Conservation (phyloP, 1,140 invertebrate species). For the Holcopasites calliopsidis region DNA sequence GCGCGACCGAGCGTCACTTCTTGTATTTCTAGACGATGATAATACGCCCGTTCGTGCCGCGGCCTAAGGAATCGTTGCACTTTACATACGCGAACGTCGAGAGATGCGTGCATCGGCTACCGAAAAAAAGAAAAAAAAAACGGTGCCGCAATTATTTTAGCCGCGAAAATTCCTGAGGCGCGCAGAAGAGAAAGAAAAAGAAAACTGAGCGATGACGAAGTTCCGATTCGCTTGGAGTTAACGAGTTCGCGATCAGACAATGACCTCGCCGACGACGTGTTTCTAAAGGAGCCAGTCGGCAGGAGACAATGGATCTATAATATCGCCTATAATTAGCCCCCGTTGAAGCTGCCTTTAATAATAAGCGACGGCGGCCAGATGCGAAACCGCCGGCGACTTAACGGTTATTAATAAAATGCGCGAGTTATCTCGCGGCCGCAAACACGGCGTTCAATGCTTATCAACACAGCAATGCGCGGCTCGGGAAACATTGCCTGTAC, state of each 20-base stretch:
- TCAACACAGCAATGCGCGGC: constrained; percentile 50
- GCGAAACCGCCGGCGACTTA: constrained; percentile 49
- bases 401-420: constrained; percentile 63
- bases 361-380: constrained; percentile 56
- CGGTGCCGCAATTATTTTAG: too few relatives aligned
- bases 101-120: too few relatives aligned
- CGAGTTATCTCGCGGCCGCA: constrained; percentile 50
- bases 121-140: too few relatives aligned
- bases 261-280: constrained; percentile 52
- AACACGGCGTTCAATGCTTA: constrained; percentile 45
- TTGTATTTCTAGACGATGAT: not conserved
- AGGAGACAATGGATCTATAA: constrained; percentile 61
- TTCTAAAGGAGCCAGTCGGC: constrained; percentile 37
- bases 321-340: constrained; percentile 60
- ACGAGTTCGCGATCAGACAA: constrained; percentile 48
- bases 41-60: not conserved
- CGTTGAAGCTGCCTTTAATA: constrained; percentile 51
- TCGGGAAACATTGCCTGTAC: constrained; percentile 30
- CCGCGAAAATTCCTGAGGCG: not conserved
- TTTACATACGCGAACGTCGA: too few relatives aligned
- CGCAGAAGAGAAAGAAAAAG: too few relatives aligned
- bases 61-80: too few relatives aligned
- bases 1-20: not conserved
- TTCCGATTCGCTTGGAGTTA: constrained; percentile 15
- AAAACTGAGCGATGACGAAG: too few relatives aligned